Conservation (phyloP, 2,113 vertebrate species). For the Verasper variegatus region DNA sequence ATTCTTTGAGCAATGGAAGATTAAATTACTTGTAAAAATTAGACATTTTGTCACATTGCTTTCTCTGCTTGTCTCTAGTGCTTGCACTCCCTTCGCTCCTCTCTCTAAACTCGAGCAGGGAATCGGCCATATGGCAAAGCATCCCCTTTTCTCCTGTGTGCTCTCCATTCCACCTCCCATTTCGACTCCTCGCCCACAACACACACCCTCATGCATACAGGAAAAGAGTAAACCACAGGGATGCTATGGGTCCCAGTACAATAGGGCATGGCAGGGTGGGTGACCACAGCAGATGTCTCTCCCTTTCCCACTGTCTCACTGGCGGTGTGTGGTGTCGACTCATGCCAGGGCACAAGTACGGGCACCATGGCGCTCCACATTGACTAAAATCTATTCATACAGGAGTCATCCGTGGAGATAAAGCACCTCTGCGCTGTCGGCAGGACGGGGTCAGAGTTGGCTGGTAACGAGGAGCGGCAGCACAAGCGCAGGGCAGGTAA, state of each 20-base stretch:
- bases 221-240: constrained; percentile 51
- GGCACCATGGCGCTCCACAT: constrained; percentile 30
- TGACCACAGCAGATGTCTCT: constrained; percentile 69
- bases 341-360: constrained; percentile 53
- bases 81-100: constrained; percentile 35
- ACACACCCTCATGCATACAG: constrained; percentile 46
- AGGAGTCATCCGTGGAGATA: constrained; percentile 72
- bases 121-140: constrained; percentile 70
- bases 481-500: constrained; percentile 65
- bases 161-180: constrained; percentile 48
- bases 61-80: constrained; percentile 29
- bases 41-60: constrained; percentile 34
- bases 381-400: constrained; percentile 71
- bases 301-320: constrained; percentile 38
- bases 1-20: constrained; percentile 22
- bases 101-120: constrained; percentile 47
- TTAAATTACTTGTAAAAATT: constrained; percentile 39
- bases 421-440: constrained; percentile 62
- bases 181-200: constrained; percentile 28
- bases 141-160: constrained; percentile 39
- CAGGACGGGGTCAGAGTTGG: constrained; percentile 72
- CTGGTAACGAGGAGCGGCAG: constrained; percentile 68
- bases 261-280: constrained; percentile 60
- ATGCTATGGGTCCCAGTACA: constrained; percentile 38
- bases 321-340: constrained; percentile 42